Evolutionary conservation across 2,888 invertebrate genomes (phyloP), one percentile per base, ranked within the genome.

Genomic region (Palloptera scutellata): DNA sequence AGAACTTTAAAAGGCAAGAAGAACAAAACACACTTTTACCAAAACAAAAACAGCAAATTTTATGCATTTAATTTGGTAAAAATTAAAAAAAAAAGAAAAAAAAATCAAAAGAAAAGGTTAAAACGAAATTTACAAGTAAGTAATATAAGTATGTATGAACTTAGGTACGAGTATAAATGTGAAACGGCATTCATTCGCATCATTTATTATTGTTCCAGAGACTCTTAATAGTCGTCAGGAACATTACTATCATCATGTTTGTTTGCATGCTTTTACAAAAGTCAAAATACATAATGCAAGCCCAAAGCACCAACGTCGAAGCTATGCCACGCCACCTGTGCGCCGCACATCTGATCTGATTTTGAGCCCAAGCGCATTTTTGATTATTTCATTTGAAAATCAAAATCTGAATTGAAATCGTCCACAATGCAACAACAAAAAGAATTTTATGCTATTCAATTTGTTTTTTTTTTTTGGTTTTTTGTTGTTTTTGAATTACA

Each of bases 341-440:
- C 40, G 13, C 55, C 55, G 20, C 54, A 68, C 61, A 68, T 68
- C 60, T 30, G 67, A 17, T 40, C 51, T 12, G 69, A 30, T 60
- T 62, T 42, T 59, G 30, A 57, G n/a, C 30, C 62, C 59, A 52
- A 43, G 58, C 15, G 40, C 20, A 67, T 67, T 67, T 40, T 30
- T 58, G 64, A 63, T 61, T 20, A 61, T 63, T 66, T 54, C 64
- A 55, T 61, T 64, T 68, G 40, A 54, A 53, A 48, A 58, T 48
- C 57, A 41, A 68, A 64, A 72, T 68, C 61, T 55, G 66, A 70
- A 69, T 68, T 68, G 66, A 67, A 68, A 68, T 72, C 70, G 55
- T 64, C 65, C 64, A 69, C 71, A 71, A 69, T 66, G 20, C 63
- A 61, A 60, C 61, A 61, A 68, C 43, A 64, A 30, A 30, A 30